Conservation (phyloP, 2,888 invertebrate species). For the Phorcus lineatus region DNA sequence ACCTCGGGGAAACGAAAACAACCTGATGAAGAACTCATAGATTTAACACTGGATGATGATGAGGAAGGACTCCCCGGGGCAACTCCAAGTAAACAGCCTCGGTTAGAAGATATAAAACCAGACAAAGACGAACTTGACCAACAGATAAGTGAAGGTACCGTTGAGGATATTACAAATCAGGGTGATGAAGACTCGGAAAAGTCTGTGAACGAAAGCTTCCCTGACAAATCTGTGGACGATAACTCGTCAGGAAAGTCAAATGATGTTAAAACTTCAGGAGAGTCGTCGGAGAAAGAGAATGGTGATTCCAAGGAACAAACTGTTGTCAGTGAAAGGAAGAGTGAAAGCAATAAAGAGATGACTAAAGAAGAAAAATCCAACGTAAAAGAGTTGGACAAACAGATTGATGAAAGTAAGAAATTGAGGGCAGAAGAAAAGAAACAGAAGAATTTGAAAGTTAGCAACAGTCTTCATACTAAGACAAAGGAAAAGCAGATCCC, state of each 20-base stretch:
- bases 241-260: no score
- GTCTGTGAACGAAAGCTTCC: not conserved
- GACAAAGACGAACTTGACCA: constrained; percentile 29
- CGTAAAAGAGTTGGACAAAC: constrained; percentile 16
- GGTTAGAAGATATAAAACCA: constrained; percentile 29
- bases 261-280: no score
- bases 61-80: not conserved
- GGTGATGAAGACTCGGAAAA: not conserved
- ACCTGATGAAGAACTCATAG: constrained; percentile 34
- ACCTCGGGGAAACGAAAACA: not conserved
- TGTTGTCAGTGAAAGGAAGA: constrained; percentile 9
- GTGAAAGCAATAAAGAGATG: not conserved
- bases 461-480: not conserved
- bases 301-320: no score
- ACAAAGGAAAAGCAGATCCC: constrained; percentile 15
- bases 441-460: not conserved
- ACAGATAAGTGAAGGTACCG: not conserved
- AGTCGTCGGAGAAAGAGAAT: no score
- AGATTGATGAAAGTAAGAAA: not conserved
- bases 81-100: not conserved
- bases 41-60: constrained; percentile 46
- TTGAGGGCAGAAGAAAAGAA: not conserved
- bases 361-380: constrained; percentile 33
- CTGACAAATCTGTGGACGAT: no score
- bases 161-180: not conserved